Base-by-base conservation (phyloP, 2,888 invertebrate species). In the Bellardia bayeri region DNA sequence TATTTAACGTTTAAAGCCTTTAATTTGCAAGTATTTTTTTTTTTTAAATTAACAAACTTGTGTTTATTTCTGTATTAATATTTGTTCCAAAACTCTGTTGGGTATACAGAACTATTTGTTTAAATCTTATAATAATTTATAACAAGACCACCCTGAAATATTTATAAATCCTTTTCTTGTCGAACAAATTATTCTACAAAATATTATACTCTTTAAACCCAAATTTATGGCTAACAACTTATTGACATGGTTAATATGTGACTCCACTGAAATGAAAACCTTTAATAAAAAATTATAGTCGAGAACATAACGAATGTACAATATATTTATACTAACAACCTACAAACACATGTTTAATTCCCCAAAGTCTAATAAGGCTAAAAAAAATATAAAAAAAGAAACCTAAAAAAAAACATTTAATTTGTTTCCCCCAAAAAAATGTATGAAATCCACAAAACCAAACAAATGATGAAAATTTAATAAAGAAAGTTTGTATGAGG, bases 381-480 rank as follows among this genome's bases (percentile, higher is more conserved):
- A 64, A 40, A 40, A 9, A 9, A 9, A 30, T 30, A 30, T 16
- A 30, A 58, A 45, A 49, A 16, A 45, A 45, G 8, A 49, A 54
- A 69, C 14, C 8, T 61, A 54, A 49, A 51, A 69, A 16, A n/a
- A 40, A 54, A n/a, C 63, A 37, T 33, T 69, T n/a, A 69, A 69
- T 23, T 69, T 69, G 8, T 68, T 23, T 23, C 23, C 23, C 3
- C 68, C 14, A 30, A 68, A 69, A 56, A 56, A 56, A 23, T 49
- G 0, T 14, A 49, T 45, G 5, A 66, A 42, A 42, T 45, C 23
- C 42, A 16, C n/a, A 7, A 23, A 30, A 23, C 6, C 45, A 11
- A 68, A 68, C 30, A 56, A 23, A 23, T 49, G 30, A 30, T 51
- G 49, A 14, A 1, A 69, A n/a, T 33, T 51, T 51, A 8, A 9